Conservation (phyloP, 2,113 vertebrate species). For the Arenaria interpres region DNA sequence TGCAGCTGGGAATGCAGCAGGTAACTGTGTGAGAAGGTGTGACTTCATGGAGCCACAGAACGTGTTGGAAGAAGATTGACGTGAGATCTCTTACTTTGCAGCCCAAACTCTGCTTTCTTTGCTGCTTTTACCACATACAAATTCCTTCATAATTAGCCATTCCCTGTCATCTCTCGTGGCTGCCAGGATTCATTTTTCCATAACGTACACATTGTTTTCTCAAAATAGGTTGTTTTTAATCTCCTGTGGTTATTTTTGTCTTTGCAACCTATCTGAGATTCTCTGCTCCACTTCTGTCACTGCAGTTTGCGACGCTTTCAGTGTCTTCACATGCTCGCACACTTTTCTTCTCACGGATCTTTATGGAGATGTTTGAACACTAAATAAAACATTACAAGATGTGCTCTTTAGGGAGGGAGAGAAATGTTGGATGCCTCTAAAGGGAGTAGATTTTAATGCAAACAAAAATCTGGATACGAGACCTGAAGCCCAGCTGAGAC, state of each 20-base stretch:
- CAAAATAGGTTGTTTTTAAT: background rate
- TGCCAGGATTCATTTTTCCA: background rate
- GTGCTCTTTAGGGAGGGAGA: background rate
- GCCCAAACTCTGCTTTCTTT: background rate
- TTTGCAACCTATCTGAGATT: background rate
- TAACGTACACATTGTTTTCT: background rate
- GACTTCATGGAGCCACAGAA: background rate
- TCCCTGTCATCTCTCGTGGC: background rate
- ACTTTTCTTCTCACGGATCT: background rate
- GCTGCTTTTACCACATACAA: background rate
- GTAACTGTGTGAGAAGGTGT: background rate
- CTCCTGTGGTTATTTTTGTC: background rate
- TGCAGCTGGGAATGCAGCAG: background rate
- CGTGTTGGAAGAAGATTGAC: background rate
- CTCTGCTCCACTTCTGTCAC: background rate
- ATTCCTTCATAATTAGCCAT: background rate
- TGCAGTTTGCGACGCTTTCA: background rate
- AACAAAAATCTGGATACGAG: background rate
- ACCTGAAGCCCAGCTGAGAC: background rate
- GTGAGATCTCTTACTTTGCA: background rate
- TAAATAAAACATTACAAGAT: slow-evolving; percentile 17
- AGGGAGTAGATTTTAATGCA: background rate
- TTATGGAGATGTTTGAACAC: background rate
- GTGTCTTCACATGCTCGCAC: background rate
- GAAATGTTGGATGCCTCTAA: background rate